Evolutionary conservation across 2,888 invertebrate genomes (phyloP).

Genomic region (Mellilla xanthometata): DNA sequence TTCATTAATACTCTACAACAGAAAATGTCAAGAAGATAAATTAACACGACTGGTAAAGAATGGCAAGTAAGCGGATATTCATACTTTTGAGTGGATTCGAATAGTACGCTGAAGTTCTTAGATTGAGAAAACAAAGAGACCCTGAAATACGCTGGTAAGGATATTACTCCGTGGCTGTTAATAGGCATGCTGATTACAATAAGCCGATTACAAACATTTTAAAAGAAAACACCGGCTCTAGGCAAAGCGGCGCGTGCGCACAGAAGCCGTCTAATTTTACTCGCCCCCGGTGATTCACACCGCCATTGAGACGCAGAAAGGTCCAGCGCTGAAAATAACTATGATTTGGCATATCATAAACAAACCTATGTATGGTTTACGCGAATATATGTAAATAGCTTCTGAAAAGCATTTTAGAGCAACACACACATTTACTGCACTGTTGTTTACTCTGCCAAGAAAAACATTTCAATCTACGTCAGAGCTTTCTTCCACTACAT

Average conservation of each 20-base stretch:
- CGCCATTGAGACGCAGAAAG: constrained; percentile 65
- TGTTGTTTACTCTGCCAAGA: constrained; percentile 8
- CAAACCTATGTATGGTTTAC: constrained; percentile 36
- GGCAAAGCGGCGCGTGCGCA: constrained; percentile 39
- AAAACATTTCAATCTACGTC: constrained; percentile 3
- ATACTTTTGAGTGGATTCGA: too few relatives aligned
- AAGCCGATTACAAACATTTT: constrained; percentile 20
- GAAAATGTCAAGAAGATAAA: background rate
- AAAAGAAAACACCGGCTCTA: constrained; percentile 21
- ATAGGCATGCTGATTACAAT: constrained; percentile 22
- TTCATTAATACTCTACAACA: too few relatives aligned
- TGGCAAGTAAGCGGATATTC: too few relatives aligned
- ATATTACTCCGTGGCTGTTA: constrained; percentile 8
- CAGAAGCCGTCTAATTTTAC: constrained; percentile 59
- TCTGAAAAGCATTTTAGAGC: constrained; percentile 20
- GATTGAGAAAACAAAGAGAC: constrained; percentile 1
- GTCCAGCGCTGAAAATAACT: constrained; percentile 53
- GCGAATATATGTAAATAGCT: constrained; percentile 25
- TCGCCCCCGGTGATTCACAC: constrained; percentile 54
- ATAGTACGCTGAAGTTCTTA: too few relatives aligned
- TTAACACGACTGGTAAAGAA: too few relatives aligned
- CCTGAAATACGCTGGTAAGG: constrained; percentile 14
- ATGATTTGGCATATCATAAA: constrained; percentile 53
- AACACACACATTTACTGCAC: constrained; percentile 5
- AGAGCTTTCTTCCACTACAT: constrained; percentile 2